phyloP scores from a whole-genome alignment of 2,888 invertebrate genomes.

The Microplitis manilae region DNA sequence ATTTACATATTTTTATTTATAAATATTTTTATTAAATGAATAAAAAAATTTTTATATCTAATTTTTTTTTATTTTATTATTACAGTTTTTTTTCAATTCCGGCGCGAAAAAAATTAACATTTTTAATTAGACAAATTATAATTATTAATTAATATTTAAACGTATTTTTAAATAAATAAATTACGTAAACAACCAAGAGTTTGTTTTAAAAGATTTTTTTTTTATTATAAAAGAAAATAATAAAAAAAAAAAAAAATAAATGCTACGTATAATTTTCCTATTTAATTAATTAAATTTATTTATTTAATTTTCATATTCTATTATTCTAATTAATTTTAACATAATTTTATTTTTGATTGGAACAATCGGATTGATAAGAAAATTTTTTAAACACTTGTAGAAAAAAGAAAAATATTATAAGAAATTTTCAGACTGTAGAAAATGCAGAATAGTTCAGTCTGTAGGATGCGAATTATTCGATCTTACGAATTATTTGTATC shows the following conservation, averaged over 20 bases:
- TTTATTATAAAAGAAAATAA: too few relatives aligned
- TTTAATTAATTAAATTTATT: not conserved
- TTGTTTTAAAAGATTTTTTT: not conserved
- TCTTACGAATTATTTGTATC: too few relatives aligned
- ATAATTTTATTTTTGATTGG: not conserved
- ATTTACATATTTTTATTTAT: too few relatives aligned
- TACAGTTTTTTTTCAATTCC: too few relatives aligned
- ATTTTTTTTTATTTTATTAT: too few relatives aligned
- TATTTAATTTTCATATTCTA: not conserved
- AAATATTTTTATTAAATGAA: too few relatives aligned
- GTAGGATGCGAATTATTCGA: not conserved
- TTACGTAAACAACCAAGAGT: not conserved
- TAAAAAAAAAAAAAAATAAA: too few relatives aligned
- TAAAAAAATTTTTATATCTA: too few relatives aligned
- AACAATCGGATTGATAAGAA: not conserved
- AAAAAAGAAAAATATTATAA: slow-evolving; percentile 6
- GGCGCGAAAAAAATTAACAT: too few relatives aligned
- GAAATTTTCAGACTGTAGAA: not conserved
- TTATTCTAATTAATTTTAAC: not conserved
- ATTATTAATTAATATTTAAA: too few relatives aligned
- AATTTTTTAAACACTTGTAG: not conserved
- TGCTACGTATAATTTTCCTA: too few relatives aligned
- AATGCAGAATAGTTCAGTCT: not conserved
- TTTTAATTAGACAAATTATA: not conserved
- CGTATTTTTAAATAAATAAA: not conserved